phyloP scores from a whole-genome alignment of 2,113 vertebrate species.

The Chaenogobius annularis region DNA sequence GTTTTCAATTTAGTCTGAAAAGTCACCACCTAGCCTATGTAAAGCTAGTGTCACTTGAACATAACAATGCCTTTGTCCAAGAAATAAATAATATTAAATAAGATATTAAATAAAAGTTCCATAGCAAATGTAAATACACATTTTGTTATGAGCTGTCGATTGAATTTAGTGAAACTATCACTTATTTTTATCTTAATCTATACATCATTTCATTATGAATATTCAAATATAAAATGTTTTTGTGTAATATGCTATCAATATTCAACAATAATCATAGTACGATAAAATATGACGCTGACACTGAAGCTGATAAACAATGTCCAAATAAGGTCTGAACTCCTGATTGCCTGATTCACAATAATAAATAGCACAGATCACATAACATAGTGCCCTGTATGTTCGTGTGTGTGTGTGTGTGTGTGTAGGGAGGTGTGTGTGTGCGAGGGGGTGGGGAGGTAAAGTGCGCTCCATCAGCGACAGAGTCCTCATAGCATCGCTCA shows the following conservation, averaged over 20 bases:
- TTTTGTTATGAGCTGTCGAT: neutral
- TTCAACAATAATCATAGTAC: neutral
- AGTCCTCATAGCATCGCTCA: constrained; percentile 51
- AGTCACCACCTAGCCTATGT: neutral
- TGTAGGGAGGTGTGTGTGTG: neutral
- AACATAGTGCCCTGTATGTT: neutral
- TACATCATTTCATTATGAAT: constrained; percentile 1
- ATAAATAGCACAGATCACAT: constrained; percentile 3
- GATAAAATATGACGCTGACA: neutral
- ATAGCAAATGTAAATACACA: neutral
- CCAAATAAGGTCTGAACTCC: neutral
- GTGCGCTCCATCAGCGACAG: constrained; percentile 68
- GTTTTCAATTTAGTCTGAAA: neutral
- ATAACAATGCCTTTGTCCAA: neutral
- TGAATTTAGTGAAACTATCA: neutral
- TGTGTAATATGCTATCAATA: neutral
- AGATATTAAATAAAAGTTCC: neutral
- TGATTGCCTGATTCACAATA: constrained; percentile 3
- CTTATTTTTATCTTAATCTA: neutral
- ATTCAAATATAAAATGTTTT: neutral
- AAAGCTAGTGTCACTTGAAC: neutral
- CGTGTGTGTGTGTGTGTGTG: neutral
- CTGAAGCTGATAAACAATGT: neutral
- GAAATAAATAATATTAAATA: constrained; percentile 9
- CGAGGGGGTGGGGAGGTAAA: constrained; percentile 65